Percentiles rank a stretch among this genome's conserved stretches.
These are phyloP conservation scores for Characodon lateralis DNA, from an alignment of 2,797 vertebrate species.

Conservation along the genomic window DNA sequence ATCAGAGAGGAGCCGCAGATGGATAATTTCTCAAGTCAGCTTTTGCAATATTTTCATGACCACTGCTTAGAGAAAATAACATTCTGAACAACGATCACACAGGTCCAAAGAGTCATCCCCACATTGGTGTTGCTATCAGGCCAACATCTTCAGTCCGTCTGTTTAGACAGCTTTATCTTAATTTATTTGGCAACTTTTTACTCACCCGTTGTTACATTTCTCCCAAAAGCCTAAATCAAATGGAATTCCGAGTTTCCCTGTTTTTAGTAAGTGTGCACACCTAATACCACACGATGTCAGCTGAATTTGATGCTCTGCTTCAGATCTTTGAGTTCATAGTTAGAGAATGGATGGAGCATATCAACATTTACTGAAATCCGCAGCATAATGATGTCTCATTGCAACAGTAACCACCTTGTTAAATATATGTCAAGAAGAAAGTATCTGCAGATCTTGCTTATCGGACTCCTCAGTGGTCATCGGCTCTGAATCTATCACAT, in stretches of 20 bases:
- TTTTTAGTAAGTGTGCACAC: background rate
- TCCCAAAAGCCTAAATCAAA: background rate
- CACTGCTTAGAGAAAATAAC: constrained; percentile 41
- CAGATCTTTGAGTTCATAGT: background rate
- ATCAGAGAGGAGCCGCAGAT: constrained; percentile 37
- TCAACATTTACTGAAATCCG: background rate
- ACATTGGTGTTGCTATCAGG: constrained; percentile 27
- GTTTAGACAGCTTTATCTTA: constrained; percentile 24
- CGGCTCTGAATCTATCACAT: background rate
- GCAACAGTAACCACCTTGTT: background rate
- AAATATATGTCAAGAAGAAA: background rate
- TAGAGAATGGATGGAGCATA: background rate
- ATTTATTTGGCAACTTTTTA: background rate
- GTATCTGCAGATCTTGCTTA: constrained; percentile 3
- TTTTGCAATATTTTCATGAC: constrained; percentile 32
- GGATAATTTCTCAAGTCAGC: constrained; percentile 39
- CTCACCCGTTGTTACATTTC: background rate
- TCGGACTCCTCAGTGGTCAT: background rate
- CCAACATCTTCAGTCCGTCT: background rate
- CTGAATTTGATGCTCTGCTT: background rate
- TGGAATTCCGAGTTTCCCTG: background rate
- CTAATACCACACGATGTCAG: background rate
- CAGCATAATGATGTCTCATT: background rate
- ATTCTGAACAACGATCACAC: constrained; percentile 43
- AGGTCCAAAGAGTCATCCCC: constrained; percentile 20